These are phyloP conservation scores for Eulemur rubriventer DNA, from an alignment of 2,797 vertebrate genomes.

Conservation along the genomic window DNA sequence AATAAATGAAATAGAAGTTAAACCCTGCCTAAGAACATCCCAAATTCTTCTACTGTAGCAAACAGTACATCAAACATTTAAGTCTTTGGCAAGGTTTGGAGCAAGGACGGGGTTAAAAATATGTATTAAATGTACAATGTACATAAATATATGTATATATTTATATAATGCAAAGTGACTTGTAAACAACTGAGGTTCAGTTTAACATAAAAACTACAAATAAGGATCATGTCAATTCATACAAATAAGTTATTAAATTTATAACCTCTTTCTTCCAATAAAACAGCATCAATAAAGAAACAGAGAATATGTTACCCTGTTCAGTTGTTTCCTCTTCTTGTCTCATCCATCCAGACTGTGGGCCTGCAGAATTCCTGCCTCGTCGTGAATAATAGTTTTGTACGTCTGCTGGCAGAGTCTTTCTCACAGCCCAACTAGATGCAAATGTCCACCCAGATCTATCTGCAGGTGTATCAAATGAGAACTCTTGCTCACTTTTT, in stretches of 20 bases:
- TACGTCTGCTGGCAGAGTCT: slow-evolving; percentile 97
- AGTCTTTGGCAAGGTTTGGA: not conserved
- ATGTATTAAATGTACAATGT: not conserved
- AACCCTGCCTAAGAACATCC: not conserved
- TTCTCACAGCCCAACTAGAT: slow-evolving; percentile 97
- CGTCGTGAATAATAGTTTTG: slow-evolving; percentile 98
- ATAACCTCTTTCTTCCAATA: not conserved
- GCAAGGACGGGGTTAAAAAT: not conserved
- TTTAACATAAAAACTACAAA: not conserved
- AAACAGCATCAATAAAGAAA: not conserved
- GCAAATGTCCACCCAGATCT: slow-evolving; percentile 98
- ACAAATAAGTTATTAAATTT: not conserved
- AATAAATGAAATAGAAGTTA: slow-evolving; percentile 49
- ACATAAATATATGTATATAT: not conserved
- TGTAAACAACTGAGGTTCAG: not conserved
- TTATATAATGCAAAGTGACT: not conserved
- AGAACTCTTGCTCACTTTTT: slow-evolving; percentile 89
- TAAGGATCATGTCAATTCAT: not conserved
- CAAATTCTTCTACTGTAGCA: not conserved
- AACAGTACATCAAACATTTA: not conserved
- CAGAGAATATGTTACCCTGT: slow-evolving; percentile 83
- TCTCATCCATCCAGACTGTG: slow-evolving; percentile 90
- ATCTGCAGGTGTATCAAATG: slow-evolving; percentile 90
- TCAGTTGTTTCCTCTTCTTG: slow-evolving; percentile 91
- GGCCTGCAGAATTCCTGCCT: slow-evolving; percentile 87